Percentiles rank a stretch among this genome's conserved stretches.
phyloP scores from a whole-genome alignment of 1,140 invertebrate genomes.

The Eumeta japonica region DNA sequence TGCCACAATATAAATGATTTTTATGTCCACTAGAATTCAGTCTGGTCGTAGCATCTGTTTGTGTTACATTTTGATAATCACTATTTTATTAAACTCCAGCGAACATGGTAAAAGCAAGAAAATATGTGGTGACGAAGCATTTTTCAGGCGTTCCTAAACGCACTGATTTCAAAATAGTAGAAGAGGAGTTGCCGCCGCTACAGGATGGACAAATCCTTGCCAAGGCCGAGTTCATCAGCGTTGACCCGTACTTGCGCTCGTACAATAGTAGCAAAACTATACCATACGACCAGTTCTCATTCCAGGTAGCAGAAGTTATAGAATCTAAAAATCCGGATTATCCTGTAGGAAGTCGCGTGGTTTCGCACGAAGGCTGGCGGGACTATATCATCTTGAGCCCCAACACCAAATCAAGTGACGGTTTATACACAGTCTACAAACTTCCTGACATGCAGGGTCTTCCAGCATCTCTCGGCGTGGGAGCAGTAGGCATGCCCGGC shows the following conservation, averaged over 20 bases:
- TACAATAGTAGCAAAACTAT: slow-evolving; percentile 14
- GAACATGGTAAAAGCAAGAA: slow-evolving; percentile 37
- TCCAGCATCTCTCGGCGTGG: slow-evolving; percentile 25
- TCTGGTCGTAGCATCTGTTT: too few relatives aligned
- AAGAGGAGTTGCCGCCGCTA: slow-evolving; percentile 40
- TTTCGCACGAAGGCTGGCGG: slow-evolving; percentile 62
- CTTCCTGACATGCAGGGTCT: slow-evolving; percentile 31
- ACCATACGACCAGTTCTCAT: slow-evolving; percentile 43
- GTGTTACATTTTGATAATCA: too few relatives aligned
- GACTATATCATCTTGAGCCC: slow-evolving; percentile 41
- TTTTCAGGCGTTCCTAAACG: slow-evolving; percentile 43
- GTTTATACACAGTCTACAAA: slow-evolving; percentile 16
- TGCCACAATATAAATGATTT: too few relatives aligned
- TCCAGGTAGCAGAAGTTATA: slow-evolving; percentile 37
- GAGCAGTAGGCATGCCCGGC: slow-evolving; percentile 38
- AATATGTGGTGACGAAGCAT: slow-evolving; percentile 38
- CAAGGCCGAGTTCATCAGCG: slow-evolving; percentile 53
- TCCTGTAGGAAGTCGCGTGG: slow-evolving; percentile 57
- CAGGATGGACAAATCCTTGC: slow-evolving; percentile 45
- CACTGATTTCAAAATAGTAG: slow-evolving; percentile 42
- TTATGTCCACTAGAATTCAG: too few relatives aligned
- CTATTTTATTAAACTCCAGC: too few relatives aligned
- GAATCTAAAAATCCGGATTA: slow-evolving; percentile 35
- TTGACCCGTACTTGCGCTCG: slow-evolving; percentile 56
- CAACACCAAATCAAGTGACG: slow-evolving; percentile 3